These are phyloP conservation scores for Pecten maximus DNA, from an alignment of 2,888 invertebrate species.

Conservation along the genomic window DNA sequence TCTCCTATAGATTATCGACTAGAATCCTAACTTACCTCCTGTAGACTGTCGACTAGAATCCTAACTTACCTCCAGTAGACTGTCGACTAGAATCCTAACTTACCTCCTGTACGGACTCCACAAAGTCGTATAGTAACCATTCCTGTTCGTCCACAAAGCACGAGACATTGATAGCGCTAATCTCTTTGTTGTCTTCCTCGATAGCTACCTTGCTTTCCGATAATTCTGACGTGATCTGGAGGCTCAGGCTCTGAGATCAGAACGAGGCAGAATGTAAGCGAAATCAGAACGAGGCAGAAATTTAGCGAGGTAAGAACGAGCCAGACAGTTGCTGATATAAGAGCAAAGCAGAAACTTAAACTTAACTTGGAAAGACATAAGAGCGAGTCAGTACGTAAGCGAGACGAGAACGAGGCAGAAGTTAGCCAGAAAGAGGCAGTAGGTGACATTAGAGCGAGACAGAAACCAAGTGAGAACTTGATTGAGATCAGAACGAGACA, in stretches of 20 bases:
- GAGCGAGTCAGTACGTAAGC: too few relatives aligned
- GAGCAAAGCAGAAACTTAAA: neutral
- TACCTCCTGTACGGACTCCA: slow-evolving; percentile 64
- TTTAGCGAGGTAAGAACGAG: neutral
- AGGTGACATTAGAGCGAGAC: neutral
- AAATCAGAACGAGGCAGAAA: neutral
- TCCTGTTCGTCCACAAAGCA: slow-evolving; percentile 80
- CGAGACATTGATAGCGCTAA: slow-evolving; percentile 67
- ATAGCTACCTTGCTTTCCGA: slow-evolving; percentile 65
- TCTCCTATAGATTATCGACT: too few relatives aligned
- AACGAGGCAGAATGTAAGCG: neutral
- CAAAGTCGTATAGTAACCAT: slow-evolving; percentile 78
- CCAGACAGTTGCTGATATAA: too few relatives aligned
- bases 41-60: too few relatives aligned
- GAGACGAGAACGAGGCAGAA: neutral
- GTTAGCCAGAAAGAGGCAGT: too few relatives aligned
- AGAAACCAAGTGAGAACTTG: too few relatives aligned
- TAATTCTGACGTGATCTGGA: slow-evolving; percentile 66
- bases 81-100: slow-evolving; percentile 49
- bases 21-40: too few relatives aligned
- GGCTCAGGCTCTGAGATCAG: slow-evolving; percentile 59
- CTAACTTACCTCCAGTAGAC: slow-evolving; percentile 61
- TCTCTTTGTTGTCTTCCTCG: slow-evolving; percentile 67
- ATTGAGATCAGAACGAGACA: too few relatives aligned
- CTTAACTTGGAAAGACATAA: too few relatives aligned